Evolutionary conservation across 2,113 vertebrate genomes (phyloP), one percentile per base, ranked within the genome.

Genomic region (Probosciger aterrimus): DNA sequence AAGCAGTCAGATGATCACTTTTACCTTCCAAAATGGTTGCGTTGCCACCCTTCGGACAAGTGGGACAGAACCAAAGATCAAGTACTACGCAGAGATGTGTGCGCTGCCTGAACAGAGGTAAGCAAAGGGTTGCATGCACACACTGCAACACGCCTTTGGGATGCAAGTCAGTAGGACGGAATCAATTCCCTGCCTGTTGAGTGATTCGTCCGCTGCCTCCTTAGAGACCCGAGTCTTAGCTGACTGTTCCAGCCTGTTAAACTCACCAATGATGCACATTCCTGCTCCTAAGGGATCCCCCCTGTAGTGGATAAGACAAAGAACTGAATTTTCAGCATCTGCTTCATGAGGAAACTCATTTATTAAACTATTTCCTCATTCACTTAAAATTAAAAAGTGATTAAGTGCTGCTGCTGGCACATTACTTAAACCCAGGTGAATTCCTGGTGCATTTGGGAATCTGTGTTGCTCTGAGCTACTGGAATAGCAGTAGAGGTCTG

Each of bases 1-100:
- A 97, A 99, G 91, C 97, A 98, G 99, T 93, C 99, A 99, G 83
- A 99, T 99, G 99, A 98, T 99, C 95, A 99, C 99, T 23, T 99
- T 99, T 90, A 98, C 97, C 0, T 98, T 99, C 63, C 98, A 99
- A 93, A 99, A 99, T 8, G 99, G 98, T 39, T 98, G 99, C 11
- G 98, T 99, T 55, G 99, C 99, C 78, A 99, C 99, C 16, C 98
- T 99, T 49, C 97, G 99, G 75, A 98, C 98, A 5, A 99, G 99
- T 5, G 99, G 99, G 33, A 99, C 99, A 1, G 99, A 99, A 88
- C 99, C 99, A 47, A 99, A 99, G 98, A 99, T 99, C 96, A 99
- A 99, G 77, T 99, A 98, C 94, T 99, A 99, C 33, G 98, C 99
- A 0, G 99, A 99, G 97, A 97, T 99, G 98, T 99, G 99, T 2